Percentiles rank a stretch among this genome's conserved stretches.
Conservation (phyloP, 2,797 vertebrate genomes). For the Synanceia verrucosa region DNA sequence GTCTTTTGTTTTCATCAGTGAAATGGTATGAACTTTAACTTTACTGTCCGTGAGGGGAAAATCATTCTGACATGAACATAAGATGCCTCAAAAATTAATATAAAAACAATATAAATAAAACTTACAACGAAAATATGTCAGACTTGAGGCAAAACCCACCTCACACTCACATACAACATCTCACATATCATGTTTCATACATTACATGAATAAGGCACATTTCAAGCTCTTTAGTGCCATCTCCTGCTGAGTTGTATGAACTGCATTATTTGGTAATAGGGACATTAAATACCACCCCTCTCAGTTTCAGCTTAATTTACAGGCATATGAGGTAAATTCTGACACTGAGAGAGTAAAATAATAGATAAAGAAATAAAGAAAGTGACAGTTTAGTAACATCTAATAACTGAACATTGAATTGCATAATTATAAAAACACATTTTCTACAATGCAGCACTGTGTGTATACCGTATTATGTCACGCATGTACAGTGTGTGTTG, state of each 20-base stretch:
- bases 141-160: neutral
- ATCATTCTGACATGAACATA: neutral
- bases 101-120: neutral
- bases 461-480: too few relatives aligned
- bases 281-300: fast-evolving
- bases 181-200: too few relatives aligned
- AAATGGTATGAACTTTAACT: neutral
- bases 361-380: neutral
- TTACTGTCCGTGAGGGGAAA: neutral
- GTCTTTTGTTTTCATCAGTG: neutral
- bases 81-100: neutral
- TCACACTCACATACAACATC: neutral
- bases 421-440: neutral
- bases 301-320: too few relatives aligned
- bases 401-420: neutral
- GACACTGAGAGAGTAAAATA: neutral
- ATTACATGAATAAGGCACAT: neutral
- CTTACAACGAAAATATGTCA: fast-evolving
- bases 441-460: neutral
- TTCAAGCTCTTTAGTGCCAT: neutral
- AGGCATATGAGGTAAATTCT: neutral
- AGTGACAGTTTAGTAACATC: neutral
- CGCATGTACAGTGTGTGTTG: neutral
- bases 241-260: conserved; percentile 6
- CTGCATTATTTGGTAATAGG: neutral